Conservation (phyloP, 1,140 invertebrate species). For the Alviniconcha marisindica region DNA sequence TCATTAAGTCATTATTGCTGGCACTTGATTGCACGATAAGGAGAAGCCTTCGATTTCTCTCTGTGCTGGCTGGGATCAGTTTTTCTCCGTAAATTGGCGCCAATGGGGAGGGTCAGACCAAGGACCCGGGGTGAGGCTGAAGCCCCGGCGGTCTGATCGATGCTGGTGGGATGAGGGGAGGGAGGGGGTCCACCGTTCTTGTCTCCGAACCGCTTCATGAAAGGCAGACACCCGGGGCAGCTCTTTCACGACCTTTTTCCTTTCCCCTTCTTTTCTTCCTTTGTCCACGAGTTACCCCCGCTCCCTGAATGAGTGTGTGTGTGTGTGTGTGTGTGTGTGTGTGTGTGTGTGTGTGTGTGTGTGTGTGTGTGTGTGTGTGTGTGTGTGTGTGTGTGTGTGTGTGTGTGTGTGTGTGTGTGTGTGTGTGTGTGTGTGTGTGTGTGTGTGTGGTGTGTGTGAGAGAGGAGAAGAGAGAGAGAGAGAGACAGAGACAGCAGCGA, state of each 20-base stretch:
- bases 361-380: too few relatives aligned
- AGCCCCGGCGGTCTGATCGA: background rate
- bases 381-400: too few relatives aligned
- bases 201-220: conserved; percentile 1
- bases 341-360: too few relatives aligned
- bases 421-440: background rate
- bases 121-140: background rate
- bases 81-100: conserved; percentile 42
- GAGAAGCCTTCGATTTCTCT: conserved; percentile 43
- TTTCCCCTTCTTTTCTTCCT: too few relatives aligned
- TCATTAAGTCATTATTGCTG: conserved; percentile 49
- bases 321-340: too few relatives aligned
- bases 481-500: background rate
- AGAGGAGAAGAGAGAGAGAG: conserved; percentile 16
- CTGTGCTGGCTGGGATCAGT: conserved; percentile 34
- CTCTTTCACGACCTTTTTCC: too few relatives aligned
- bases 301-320: too few relatives aligned
- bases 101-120: background rate
- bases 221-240: background rate
- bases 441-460: background rate
- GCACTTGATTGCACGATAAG: conserved; percentile 46
- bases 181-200: background rate
- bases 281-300: too few relatives aligned
- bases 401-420: too few relatives aligned
- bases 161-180: background rate